Conservation (phyloP, 1,140 invertebrate species). For the Vanessa atalanta region DNA sequence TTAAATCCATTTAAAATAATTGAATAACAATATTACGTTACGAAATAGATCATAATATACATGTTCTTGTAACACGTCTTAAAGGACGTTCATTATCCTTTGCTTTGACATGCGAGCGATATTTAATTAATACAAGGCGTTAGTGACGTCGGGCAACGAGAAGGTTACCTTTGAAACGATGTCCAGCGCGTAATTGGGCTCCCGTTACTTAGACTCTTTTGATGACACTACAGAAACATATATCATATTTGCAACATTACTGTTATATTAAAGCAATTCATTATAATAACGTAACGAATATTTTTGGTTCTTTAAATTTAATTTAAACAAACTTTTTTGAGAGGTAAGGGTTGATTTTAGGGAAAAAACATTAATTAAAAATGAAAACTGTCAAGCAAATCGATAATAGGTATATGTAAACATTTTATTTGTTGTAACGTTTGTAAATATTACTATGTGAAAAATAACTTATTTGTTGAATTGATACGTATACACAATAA, state of each 20-base stretch:
- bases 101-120: conserved; percentile 63
- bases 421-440: too few species aligned
- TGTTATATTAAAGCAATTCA: not conserved
- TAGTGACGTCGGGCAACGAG: conserved; percentile 39
- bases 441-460: too few species aligned
- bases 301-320: too few species aligned
- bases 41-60: conserved; percentile 18
- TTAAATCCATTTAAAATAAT: not conserved
- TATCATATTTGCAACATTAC: not conserved
- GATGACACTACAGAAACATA: not conserved
- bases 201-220: conserved; percentile 33
- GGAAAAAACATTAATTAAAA: too few species aligned
- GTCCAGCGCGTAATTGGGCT: conserved; percentile 62
- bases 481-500: too few species aligned
- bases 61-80: conserved; percentile 42
- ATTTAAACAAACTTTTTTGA: too few species aligned
- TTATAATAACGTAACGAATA: too few species aligned
- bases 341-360: too few species aligned
- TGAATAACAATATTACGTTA: conserved; percentile 21
- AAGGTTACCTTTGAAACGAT: conserved; percentile 58
- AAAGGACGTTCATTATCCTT: conserved; percentile 61
- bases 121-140: conserved; percentile 59
- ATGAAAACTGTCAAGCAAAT: too few species aligned
- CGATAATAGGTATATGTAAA: too few species aligned
- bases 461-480: too few species aligned